Evolutionary conservation across 2,888 invertebrate species (phyloP).

Genomic region (Agriopis aurantiaria): DNA sequence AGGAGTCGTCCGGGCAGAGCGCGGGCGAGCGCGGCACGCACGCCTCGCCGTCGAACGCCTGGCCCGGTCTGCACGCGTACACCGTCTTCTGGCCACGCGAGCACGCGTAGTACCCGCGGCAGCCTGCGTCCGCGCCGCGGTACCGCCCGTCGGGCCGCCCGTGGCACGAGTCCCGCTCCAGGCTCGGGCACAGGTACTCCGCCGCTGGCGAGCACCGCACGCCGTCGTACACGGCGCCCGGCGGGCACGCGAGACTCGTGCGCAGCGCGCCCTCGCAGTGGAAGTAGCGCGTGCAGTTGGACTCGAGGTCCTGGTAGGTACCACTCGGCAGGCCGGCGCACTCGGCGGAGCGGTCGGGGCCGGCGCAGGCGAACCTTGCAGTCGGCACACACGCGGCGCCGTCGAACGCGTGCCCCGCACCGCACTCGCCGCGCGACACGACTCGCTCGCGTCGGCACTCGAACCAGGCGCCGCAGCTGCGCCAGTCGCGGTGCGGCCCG

Average conservation of each 20-base stretch:
- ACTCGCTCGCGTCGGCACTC: slow-evolving; percentile 80
- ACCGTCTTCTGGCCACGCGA: slow-evolving; percentile 84
- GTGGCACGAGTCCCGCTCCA: slow-evolving; percentile 82
- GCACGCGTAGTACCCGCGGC: slow-evolving; percentile 87
- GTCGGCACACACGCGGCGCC: slow-evolving; percentile 77
- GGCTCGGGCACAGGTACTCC: slow-evolving; percentile 77
- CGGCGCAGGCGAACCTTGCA: slow-evolving; percentile 75
- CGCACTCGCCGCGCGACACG: slow-evolving; percentile 78
- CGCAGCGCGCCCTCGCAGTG: slow-evolving; percentile 78
- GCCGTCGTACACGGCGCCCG: slow-evolving; percentile 78
- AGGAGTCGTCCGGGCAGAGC: slow-evolving; percentile 74
- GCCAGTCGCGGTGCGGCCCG: slow-evolving; percentile 79
- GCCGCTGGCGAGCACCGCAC: slow-evolving; percentile 69
- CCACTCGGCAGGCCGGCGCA: slow-evolving; percentile 84
- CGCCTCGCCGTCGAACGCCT: slow-evolving; percentile 84
- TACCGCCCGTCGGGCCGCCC: slow-evolving; percentile 85
- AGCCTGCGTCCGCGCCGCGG: slow-evolving; percentile 80
- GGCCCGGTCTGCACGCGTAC: slow-evolving; percentile 84
- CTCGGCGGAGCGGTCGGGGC: slow-evolving; percentile 72
- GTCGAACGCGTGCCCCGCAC: slow-evolving; percentile 79
- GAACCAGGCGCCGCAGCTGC: slow-evolving; percentile 81
- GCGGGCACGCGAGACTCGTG: slow-evolving; percentile 73
- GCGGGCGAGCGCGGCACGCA: slow-evolving; percentile 75
- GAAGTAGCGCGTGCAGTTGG: slow-evolving; percentile 83
- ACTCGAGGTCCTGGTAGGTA: slow-evolving; percentile 82